A percentile compares a stretch with the other conserved stretches of the same genome.
Evolutionary conservation across 2,113 vertebrate species (phyloP).

Genomic region (Oreochromis spilurus): DNA sequence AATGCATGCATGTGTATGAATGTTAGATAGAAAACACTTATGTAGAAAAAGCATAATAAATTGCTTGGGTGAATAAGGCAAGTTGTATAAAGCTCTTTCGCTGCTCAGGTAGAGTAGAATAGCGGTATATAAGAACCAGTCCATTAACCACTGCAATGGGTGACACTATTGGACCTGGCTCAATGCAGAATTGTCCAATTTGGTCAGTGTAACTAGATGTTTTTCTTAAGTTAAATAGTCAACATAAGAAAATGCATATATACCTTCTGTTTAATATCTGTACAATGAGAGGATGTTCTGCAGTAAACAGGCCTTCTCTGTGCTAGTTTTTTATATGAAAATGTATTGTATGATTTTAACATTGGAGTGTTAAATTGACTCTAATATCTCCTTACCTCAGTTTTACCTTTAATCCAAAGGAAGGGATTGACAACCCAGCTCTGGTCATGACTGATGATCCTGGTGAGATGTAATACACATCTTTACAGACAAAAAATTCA

Average conservation of each 20-base stretch:
- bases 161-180: not conserved
- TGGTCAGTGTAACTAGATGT: not conserved
- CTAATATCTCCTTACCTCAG: slow-evolving; percentile 51
- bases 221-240: not conserved
- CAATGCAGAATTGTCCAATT: not conserved
- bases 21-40: not conserved
- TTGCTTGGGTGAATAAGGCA: not conserved
- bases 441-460: slow-evolving; percentile 84
- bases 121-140: not conserved
- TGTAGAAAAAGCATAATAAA: not conserved
- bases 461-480: slow-evolving; percentile 66
- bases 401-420: slow-evolving; percentile 90
- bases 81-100: not conserved
- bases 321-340: not conserved
- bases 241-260: not conserved
- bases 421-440: slow-evolving; percentile 93
- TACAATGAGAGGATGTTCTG: not conserved
- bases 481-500: not conserved
- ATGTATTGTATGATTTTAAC: not conserved
- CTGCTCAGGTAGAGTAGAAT: not conserved
- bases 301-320: not conserved
- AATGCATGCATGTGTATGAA: not conserved
- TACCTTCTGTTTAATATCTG: not conserved
- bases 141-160: not conserved
- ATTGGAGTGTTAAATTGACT: not conserved